Conservation (phyloP, 2,797 vertebrate genomes). For the Dermochelys coriacea region DNA sequence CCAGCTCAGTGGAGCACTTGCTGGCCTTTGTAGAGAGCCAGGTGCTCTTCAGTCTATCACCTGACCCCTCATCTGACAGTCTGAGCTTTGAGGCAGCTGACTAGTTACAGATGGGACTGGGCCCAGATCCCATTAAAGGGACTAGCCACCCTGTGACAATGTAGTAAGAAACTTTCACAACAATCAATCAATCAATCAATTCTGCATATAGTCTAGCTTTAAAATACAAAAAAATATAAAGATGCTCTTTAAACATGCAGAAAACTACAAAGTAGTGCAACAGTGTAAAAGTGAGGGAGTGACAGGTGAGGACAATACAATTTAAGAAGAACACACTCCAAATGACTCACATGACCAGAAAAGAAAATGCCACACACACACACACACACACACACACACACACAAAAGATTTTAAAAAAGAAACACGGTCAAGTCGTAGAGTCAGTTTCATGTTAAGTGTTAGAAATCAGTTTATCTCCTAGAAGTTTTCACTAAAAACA, state of each 20-base stretch:
- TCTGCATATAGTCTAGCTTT: background rate
- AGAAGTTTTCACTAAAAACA: constrained; percentile 39
- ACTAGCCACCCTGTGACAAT: background rate
- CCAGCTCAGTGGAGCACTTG: background rate
- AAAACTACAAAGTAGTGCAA: background rate
- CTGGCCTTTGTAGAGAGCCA: background rate
- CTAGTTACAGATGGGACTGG: background rate
- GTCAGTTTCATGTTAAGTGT: background rate
- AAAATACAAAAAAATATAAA: background rate
- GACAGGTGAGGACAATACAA: background rate
- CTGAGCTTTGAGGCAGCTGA: background rate
- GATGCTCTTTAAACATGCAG: background rate
- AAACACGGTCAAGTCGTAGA: constrained; percentile 22
- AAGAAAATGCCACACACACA: background rate
- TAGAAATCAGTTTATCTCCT: background rate
- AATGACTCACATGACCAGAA: background rate
- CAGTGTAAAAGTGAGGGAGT: background rate
- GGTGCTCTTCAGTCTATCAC: background rate
- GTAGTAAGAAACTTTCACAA: background rate
- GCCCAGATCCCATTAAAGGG: background rate
- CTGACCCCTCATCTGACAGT: background rate
- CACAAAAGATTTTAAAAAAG: background rate
- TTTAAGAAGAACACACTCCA: background rate
- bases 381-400: background rate
- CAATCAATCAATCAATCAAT: background rate